Base-by-base conservation (phyloP, 2,797 vertebrate species). In the Cirrhinus molitorella region DNA sequence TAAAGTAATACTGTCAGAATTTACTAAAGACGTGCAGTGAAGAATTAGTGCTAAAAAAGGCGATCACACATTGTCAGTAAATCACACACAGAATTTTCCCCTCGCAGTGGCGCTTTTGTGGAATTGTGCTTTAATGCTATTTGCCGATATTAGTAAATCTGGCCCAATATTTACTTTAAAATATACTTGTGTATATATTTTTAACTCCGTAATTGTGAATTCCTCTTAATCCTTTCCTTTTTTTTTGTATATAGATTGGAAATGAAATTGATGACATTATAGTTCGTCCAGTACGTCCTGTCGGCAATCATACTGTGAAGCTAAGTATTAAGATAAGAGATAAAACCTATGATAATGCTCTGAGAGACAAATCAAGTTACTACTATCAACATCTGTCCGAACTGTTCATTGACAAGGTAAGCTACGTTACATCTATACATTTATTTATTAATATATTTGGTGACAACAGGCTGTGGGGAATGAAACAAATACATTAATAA, bases 261-360 rank as follows among this genome's bases (percentile, higher is more conserved):
- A 99, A 99, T 28, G 97, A 98, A 91, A 96, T 98, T 40, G 95
- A 90, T 0, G 89, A 92, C 70, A 86, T 92, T 7, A 72, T 93
- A 73, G 90, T 94, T 53, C 92, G 92, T 82, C 89, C 94, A 5
- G 43, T 34, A 0, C 92, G 85, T 73, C 91, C 94, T 34, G 88
- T 90, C 81, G 90, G 88, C 80, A 96, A 98, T 68, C 95, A 97
- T 87, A 90, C 96, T 88, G 93, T 99, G 80, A 97, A 98, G 86
- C 95, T 99, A 88, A 97, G 93, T 83, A 89, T 99, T 83, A 92
- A 94, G 76, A 93, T 99, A 79, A 91, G 89, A 83, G 96, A 93
- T 72, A 94, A 97, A 73, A 92, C 91, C 25, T 99, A 95, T 87
- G 94, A 83, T 0, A 91, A 95, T 11, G 95, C 94, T 2, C 92